Percentiles rank a stretch among this genome's conserved stretches.
Conservation (phyloP, 2,113 vertebrate species). For the Perognathus longimembris region DNA sequence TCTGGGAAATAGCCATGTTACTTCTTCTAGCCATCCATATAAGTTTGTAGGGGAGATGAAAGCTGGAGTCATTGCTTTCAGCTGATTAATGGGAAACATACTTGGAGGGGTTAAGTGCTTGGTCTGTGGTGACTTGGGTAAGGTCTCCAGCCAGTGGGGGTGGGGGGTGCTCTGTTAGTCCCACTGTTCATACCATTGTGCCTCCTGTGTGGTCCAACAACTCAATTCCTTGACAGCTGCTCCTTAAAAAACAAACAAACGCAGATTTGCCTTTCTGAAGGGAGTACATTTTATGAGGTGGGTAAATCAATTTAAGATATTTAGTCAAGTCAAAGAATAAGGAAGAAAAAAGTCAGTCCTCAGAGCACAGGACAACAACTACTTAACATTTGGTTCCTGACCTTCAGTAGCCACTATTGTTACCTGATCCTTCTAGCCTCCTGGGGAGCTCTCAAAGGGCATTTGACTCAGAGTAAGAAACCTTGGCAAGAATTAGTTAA, state of each 20-base stretch:
- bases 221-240: conserved; percentile 17
- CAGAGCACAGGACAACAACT: neutral
- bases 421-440: neutral
- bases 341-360: neutral
- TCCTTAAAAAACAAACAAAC: conserved; percentile 1
- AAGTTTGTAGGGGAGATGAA: conserved; percentile 28
- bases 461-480: neutral
- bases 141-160: neutral
- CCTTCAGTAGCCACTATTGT: neutral
- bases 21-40: neutral
- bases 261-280: conserved; percentile 33
- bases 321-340: conserved; percentile 25
- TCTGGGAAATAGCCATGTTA: neutral
- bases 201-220: conserved; percentile 51
- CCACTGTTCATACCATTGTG: conserved; percentile 13
- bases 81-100: conserved; percentile 64
- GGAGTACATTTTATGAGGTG: neutral
- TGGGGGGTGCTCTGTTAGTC: neutral
- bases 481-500: neutral
- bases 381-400: neutral
- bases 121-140: neutral
- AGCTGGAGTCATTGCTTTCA: conserved; percentile 19
- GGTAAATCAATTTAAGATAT: conserved; percentile 5
- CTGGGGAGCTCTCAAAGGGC: neutral
- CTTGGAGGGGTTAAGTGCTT: conserved; percentile 31